Evolutionary conservation across 2,888 invertebrate species (phyloP).

Genomic region (Linhomoeus sp.): DNA sequence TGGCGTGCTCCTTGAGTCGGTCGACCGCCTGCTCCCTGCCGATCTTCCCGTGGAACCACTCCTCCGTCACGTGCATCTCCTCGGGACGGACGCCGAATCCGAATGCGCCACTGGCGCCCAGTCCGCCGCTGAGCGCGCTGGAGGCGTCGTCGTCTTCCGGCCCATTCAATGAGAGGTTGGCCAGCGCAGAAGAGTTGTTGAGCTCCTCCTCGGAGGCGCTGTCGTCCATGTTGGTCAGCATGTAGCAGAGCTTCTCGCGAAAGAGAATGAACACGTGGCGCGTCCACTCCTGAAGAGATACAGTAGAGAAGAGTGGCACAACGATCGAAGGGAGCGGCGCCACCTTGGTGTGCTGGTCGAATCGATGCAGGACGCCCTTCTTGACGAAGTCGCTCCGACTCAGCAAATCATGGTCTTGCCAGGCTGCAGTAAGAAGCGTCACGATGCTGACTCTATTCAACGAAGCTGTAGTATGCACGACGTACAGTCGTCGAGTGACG

Average conservation of each 20-base stretch:
- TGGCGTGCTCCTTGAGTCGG: constrained; percentile 10
- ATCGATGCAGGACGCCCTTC: constrained; percentile 4
- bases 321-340: too few relatives aligned
- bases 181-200: not conserved
- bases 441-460: too few relatives aligned
- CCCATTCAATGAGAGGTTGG: too few relatives aligned
- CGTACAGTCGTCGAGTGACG: too few relatives aligned
- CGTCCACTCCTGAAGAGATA: constrained; percentile 14
- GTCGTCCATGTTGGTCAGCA: constrained; percentile 11
- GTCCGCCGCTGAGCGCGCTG: too few relatives aligned
- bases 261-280: constrained; percentile 23
- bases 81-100: constrained; percentile 18
- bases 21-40: constrained; percentile 11
- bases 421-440: constrained; percentile 3
- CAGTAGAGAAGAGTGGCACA: too few relatives aligned
- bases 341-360: not conserved
- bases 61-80: constrained; percentile 27
- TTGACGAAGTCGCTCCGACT: not conserved
- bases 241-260: constrained; percentile 20
- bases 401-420: constrained; percentile 3
- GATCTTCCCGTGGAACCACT: constrained; percentile 27
- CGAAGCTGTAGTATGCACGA: too few relatives aligned
- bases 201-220: too few relatives aligned
- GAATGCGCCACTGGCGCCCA: too few relatives aligned
- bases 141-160: too few relatives aligned